Evolutionary conservation across 1,140 invertebrate genomes (phyloP).

Genomic region (Hestina assimilis): DNA sequence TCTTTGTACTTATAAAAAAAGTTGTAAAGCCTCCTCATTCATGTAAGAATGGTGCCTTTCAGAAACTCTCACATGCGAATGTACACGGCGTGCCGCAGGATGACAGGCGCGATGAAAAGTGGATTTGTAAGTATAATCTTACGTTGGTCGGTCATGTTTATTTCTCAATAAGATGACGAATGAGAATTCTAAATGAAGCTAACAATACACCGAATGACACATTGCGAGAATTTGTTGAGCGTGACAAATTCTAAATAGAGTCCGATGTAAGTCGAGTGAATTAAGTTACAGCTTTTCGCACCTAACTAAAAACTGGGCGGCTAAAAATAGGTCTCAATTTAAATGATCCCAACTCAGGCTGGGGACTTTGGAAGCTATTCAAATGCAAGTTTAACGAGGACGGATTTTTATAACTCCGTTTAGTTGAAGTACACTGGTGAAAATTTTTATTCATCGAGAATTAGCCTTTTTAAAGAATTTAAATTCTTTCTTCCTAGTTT

Average conservation of each 20-base stretch:
- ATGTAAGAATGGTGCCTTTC: constrained; percentile 48
- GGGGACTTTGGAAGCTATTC: constrained; percentile 25
- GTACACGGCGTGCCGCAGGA: constrained; percentile 10
- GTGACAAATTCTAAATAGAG: too few relatives aligned
- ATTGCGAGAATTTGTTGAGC: too few relatives aligned
- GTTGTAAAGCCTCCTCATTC: constrained; percentile 48
- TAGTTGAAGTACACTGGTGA: constrained; percentile 11
- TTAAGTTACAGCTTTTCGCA: not conserved
- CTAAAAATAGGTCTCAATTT: constrained; percentile 32
- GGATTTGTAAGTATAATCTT: constrained; percentile 3
- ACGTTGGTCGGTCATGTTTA: not conserved
- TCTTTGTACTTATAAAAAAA: constrained; percentile 51
- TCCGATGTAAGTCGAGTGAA: not conserved
- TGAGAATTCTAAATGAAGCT: not conserved
- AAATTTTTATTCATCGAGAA: constrained; percentile 7
- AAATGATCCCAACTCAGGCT: constrained; percentile 20
- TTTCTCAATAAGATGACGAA: not conserved
- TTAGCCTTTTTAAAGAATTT: not conserved
- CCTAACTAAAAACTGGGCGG: constrained; percentile 26
- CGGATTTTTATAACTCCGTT: constrained; percentile 27
- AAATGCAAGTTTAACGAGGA: constrained; percentile 25
- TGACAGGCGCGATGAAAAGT: constrained; percentile 20
- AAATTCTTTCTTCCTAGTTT: not conserved
- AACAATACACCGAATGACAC: too few relatives aligned
- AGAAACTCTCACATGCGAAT: constrained; percentile 25